Conservation (phyloP, 2,113 vertebrate species). For the Piliocolobus tephrosceles region DNA sequence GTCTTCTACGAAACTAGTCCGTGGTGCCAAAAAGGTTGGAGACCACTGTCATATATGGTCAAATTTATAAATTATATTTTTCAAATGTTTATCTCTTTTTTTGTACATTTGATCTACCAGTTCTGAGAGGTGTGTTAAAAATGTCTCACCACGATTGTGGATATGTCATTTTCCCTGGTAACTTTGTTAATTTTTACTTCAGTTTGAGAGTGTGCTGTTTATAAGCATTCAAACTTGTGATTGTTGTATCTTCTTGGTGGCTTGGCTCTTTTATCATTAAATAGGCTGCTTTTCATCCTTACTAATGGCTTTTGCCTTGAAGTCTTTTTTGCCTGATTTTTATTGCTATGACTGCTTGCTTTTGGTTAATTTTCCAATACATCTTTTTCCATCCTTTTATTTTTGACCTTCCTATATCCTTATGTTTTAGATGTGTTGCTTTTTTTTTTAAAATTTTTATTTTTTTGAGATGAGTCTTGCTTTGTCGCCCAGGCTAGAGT, state of each 20-base stretch:
- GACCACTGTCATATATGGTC: neutral
- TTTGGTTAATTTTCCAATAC: neutral
- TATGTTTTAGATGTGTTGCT: neutral
- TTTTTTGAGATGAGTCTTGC: too few species aligned
- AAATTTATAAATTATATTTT: neutral
- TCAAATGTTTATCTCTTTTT: neutral
- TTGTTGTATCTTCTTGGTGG: neutral
- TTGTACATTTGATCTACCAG: neutral
- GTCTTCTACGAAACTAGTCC: too few species aligned
- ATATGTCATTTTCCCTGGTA: neutral
- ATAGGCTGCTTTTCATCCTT: neutral
- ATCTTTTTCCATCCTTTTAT: neutral
- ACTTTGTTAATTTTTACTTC: neutral
- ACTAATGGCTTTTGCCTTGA: neutral
- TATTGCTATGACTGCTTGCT: neutral
- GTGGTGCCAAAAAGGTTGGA: too few species aligned
- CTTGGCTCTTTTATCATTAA: neutral
- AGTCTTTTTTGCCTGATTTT: neutral
- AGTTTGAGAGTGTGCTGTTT: neutral
- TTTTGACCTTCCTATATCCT: neutral
- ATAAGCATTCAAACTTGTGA: conserved; percentile 6
- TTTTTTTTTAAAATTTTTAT: too few species aligned
- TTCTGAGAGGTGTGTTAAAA: conserved; percentile 25
- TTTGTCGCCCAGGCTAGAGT: too few species aligned
- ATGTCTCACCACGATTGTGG: neutral